phyloP scores from a whole-genome alignment of 35 echinoderm and acorn worm species.

The Apostichopus californicus region DNA sequence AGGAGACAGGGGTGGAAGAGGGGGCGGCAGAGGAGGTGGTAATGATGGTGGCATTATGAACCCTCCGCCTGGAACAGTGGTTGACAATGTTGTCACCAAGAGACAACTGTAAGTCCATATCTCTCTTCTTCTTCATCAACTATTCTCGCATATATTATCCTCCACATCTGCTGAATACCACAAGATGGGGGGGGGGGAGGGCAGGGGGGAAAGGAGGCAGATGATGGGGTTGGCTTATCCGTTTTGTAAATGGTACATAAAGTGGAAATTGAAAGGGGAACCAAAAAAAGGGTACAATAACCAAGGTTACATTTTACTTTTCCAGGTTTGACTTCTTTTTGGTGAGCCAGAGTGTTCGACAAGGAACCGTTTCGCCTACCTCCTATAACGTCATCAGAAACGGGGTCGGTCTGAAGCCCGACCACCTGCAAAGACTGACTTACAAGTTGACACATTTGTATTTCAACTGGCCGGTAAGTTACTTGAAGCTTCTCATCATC shows the following conservation, averaged over 20 bases:
- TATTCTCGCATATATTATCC: too few species aligned
- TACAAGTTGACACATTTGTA: constrained; percentile 97
- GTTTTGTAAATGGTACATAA: neutral
- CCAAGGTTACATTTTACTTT: neutral
- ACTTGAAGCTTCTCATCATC: neutral
- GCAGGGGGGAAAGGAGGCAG: neutral
- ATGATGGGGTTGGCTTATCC: neutral
- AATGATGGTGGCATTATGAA: constrained; percentile 49
- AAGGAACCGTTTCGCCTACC: constrained; percentile 90
- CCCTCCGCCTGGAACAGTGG: constrained; percentile 88
- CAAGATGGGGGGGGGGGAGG: neutral
- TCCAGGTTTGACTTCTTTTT: constrained; percentile 91
- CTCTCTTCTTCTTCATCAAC: too few species aligned
- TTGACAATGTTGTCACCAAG: constrained; percentile 80
- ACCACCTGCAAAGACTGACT: constrained; percentile 76
- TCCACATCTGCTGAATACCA: too few species aligned
- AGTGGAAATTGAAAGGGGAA: neutral
- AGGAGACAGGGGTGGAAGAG: neutral
- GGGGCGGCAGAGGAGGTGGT: constrained; percentile 1
- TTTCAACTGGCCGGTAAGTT: constrained; percentile 97
- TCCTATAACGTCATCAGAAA: constrained; percentile 88
- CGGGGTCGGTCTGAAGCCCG: constrained; percentile 64
- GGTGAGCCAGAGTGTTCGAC: constrained; percentile 77
- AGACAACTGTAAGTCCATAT: constrained; percentile 71
- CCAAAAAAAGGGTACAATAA: neutral